Evolutionary conservation across 2,113 vertebrate genomes (phyloP).

Genomic region (Sakesphorus luctuosus): DNA sequence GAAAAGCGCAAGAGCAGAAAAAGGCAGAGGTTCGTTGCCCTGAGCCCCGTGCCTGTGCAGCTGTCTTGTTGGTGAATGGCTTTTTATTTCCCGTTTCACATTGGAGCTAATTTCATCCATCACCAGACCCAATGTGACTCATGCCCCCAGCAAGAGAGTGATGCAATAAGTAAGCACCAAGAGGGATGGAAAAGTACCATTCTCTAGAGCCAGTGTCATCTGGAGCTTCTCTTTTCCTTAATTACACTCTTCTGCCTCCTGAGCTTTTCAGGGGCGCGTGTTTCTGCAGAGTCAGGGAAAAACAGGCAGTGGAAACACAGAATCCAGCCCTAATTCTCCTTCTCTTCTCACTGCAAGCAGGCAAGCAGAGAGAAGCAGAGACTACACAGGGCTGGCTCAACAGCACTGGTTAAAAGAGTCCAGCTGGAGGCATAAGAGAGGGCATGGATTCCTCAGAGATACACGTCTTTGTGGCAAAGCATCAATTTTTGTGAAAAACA

Average conservation of each 20-base stretch:
- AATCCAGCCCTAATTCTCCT: not conserved
- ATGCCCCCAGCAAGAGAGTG: not conserved
- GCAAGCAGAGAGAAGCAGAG: not conserved
- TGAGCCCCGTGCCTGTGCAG: not conserved
- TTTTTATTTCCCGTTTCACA: not conserved
- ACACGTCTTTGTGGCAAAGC: not conserved
- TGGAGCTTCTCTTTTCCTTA: not conserved
- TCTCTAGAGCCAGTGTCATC: not conserved
- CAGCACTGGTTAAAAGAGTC: not conserved
- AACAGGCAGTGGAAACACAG: not conserved
- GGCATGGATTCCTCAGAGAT: not conserved
- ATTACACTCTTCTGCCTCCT: not conserved
- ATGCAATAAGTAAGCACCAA: not conserved
- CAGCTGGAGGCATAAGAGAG: not conserved
- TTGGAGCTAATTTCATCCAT: slow-evolving; percentile 34
- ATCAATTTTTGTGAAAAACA: not conserved
- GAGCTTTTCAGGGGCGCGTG: not conserved
- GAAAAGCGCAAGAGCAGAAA: not conserved
- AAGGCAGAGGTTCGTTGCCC: not conserved
- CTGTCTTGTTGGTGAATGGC: not conserved
- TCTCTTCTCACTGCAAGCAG: not conserved
- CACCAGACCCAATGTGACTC: slow-evolving; percentile 16
- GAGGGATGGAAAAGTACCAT: not conserved
- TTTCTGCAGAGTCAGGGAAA: not conserved
- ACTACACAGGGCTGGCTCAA: not conserved